Evolutionary conservation across 2,797 vertebrate genomes (phyloP).

Genomic region (Siniperca scherzeri): DNA sequence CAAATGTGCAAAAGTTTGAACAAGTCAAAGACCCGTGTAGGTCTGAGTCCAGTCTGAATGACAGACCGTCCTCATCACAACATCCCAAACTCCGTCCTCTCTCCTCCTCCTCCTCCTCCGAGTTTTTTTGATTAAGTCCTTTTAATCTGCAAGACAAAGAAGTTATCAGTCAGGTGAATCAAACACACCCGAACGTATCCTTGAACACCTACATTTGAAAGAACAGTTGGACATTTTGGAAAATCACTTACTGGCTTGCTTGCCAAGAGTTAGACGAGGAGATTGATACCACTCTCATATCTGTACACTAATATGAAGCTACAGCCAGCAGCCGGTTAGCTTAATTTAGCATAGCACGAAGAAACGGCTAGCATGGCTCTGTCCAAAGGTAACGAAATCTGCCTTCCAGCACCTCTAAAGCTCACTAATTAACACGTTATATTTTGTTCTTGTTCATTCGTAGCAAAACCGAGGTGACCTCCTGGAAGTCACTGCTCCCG

Average conservation of each 20-base stretch:
- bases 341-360: neutral
- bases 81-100: conserved; percentile 20
- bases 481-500: neutral
- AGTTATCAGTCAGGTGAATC: neutral
- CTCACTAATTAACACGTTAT: too few species aligned
- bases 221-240: neutral
- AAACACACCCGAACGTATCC: neutral
- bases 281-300: neutral
- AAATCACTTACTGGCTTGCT: neutral
- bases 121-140: conserved; percentile 48
- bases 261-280: neutral
- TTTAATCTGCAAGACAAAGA: conserved; percentile 60
- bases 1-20: conserved; percentile 70
- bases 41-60: conserved; percentile 31
- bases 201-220: neutral
- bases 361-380: neutral
- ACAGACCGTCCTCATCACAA: conserved; percentile 19
- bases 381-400: neutral
- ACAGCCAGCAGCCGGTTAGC: neutral
- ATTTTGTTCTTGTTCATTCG: too few species aligned
- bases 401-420: neutral
- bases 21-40: conserved; percentile 43
- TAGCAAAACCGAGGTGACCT: neutral
- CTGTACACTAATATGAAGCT: neutral
- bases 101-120: conserved; percentile 35